Conservation (phyloP, 2,113 vertebrate species). For the Ondatra zibethicus region DNA sequence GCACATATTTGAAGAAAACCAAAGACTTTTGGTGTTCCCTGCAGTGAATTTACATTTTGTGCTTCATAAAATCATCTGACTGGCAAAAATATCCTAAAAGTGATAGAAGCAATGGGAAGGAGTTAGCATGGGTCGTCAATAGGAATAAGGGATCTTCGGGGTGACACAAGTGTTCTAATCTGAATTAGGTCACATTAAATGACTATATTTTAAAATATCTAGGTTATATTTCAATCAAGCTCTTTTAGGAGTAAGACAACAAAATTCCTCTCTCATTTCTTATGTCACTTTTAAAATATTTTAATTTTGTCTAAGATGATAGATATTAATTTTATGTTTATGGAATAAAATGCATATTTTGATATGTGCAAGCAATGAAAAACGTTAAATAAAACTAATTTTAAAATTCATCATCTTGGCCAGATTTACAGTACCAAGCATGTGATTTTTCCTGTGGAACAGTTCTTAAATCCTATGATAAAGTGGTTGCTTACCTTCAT, state of each 20-base stretch:
- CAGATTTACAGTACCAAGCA: neutral
- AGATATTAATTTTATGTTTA: neutral
- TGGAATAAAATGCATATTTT: neutral
- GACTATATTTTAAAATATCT: neutral
- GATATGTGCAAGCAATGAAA: neutral
- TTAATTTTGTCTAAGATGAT: neutral
- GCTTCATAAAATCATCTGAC: neutral
- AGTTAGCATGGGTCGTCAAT: neutral
- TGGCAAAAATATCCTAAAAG: neutral
- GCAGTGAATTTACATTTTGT: neutral
- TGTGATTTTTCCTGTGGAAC: neutral
- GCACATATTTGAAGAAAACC: conserved; percentile 8
- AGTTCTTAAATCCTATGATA: neutral
- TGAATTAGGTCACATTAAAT: conserved; percentile 9
- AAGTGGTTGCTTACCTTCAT: neutral
- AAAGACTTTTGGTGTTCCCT: conserved; percentile 17
- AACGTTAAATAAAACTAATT: conserved; percentile 9
- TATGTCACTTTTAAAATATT: neutral
- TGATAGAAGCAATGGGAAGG: neutral
- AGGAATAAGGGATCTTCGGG: neutral
- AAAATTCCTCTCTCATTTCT: neutral
- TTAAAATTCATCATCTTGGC: neutral
- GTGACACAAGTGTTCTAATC: neutral
- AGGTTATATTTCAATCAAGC: neutral
- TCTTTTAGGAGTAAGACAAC: neutral